A percentile compares a stretch with the other conserved stretches of the same genome.
phyloP scores from a whole-genome alignment of 2,797 vertebrate species.

The Acanthurus tractus region DNA sequence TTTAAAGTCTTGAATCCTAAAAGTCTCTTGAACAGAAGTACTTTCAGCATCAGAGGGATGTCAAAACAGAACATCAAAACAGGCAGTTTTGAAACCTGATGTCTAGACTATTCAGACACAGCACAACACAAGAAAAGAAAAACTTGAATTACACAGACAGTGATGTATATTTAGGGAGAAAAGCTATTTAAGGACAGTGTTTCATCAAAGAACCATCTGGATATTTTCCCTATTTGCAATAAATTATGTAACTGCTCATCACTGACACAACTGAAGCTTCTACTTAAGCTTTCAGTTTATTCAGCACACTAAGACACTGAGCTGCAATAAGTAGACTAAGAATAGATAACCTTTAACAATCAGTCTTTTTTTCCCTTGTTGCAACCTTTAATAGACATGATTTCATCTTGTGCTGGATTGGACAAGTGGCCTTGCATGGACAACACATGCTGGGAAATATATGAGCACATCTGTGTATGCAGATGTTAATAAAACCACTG shows the following conservation, averaged over 20 bases:
- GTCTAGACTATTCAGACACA: background rate
- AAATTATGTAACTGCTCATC: background rate
- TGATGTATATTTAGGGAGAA: background rate
- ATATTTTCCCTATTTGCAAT: background rate
- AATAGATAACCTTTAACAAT: too few species aligned
- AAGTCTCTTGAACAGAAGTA: background rate
- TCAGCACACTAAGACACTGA: background rate
- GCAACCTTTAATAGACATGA: too few species aligned
- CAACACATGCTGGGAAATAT: too few species aligned
- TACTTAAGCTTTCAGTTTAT: background rate
- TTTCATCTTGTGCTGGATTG: too few species aligned
- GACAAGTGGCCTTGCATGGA: too few species aligned
- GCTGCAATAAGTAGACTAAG: background rate
- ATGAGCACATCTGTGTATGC: too few species aligned
- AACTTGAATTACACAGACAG: background rate
- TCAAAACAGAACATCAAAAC: background rate
- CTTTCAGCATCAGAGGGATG: background rate
- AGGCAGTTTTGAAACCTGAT: background rate
- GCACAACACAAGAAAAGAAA: too few species aligned
- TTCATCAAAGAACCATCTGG: background rate
- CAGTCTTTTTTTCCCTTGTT: too few species aligned
- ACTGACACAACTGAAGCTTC: background rate
- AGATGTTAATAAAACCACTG: too few species aligned
- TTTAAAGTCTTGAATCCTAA: background rate
- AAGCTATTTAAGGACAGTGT: background rate